Evolutionary conservation across 2,888 invertebrate species (phyloP), one percentile per base, ranked within the genome.

Genomic region (Papilio elwesi): DNA sequence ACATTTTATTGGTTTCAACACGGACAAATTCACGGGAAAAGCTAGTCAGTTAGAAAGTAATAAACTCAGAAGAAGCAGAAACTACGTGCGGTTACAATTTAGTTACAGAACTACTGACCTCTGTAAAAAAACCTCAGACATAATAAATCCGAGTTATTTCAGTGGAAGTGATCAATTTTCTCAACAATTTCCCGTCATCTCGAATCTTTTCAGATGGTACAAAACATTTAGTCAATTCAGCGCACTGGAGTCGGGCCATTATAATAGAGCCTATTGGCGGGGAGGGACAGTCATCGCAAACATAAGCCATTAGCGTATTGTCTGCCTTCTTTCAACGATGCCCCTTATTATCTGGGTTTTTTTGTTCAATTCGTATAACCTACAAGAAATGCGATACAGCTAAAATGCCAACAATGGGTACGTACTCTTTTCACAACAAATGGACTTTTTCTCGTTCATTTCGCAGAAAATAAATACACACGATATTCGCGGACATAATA

Each of bases 211-310:
- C 88, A 87, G 85, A 82, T 84, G 55, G 86, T 87, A 91, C 91
- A 92, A 92, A 91, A 91, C 90, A 92, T 92, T 93, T 90, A 91
- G 91, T 90, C 91, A 92, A 92, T 92, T 91, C 92, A 92, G 89
- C 89, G 89, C 88, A 88, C 90, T 87, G 86, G 85, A 86, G 82
- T 84, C 87, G 85, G 83, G 81, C 84, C 84, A 85, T 85, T 87
- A 92, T 92, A 92, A 92, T 90, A 89, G 88, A 88, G 88, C 88
- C 88, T 88, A 90, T 90, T 88, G 90, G 87, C 88, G 85, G 87
- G 85, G 85, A 87, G 86, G 91, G 90, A 88, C 90, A 88, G 87
- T 89, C 88, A 89, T 89, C 87, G 87, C 89, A 91, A 93, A 91
- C 90, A 92, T 88, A 90, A 91, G 88, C 91, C 91, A 91, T 92